Base-by-base conservation (phyloP, 2,113 vertebrate species). In the Ariopsis seemanni region DNA sequence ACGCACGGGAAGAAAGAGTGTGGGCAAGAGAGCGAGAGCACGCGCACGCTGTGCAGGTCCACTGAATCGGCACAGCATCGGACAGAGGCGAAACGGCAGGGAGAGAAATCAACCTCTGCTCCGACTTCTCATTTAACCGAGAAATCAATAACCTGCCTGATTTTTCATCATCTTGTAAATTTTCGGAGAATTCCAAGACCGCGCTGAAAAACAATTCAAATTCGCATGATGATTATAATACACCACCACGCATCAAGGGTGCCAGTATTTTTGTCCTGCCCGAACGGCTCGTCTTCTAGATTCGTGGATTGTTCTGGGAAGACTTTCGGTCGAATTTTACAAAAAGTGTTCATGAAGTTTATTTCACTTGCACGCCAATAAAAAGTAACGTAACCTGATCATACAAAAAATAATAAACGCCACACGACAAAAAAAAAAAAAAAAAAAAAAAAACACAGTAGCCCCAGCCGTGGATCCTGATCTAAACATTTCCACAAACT, bases 11-110 rank as follows among this genome's bases (percentile, higher is more conserved):
- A 42, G 3, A 42, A 42, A 42, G 4, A 42, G 34, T 34, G 42
- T 42, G 42, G 3, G 42, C 42, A 42, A 42, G 42, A 42, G 42
- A 42, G 42, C 42, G 42, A 42, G 42, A 42, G 42, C 84, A 91
- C 91, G 91, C 89, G 83, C 86, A 89, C 42, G 81, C 71, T 86
- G 65, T 69, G 69, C 1, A 83, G 88, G 85, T 92, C 91, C 89
- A 93, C 92, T 88, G 82, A 92, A 91, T 42, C 80, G 62, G 53
- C 78, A 57, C 50, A 79, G 80, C 30, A 62, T 30, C 25, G 57
- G 17, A 18, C 57, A 42, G 58, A 17, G 30, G 30, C 62, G 55
- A 60, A 30, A 22, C 0, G 0, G 42, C 42, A 42, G 42, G 42
- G 42, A 42, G 42, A 42, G 4, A 60, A 34, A 60, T 58, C 79